Conservation (phyloP, 2,113 vertebrate species). For the Apaloderma vittatum region DNA sequence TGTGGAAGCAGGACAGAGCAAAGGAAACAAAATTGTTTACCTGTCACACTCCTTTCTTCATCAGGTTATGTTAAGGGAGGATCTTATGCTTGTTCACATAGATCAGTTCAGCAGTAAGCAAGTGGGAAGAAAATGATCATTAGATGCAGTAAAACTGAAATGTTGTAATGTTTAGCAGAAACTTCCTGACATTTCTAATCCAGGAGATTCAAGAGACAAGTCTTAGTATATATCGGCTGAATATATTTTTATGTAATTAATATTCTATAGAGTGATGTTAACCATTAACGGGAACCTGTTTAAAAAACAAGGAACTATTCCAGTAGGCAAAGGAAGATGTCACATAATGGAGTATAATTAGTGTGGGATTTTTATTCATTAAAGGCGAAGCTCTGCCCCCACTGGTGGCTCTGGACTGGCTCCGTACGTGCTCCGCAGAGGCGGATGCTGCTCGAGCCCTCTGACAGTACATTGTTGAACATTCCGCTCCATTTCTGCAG, state of each 20-base stretch:
- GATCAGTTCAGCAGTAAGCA: background rate
- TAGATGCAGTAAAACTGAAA: background rate
- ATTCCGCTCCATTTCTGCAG: constrained; percentile 59
- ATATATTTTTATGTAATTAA: background rate
- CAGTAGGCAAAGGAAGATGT: background rate
- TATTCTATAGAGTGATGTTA: background rate
- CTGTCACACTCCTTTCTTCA: background rate
- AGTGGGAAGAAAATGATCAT: background rate
- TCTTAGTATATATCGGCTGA: background rate
- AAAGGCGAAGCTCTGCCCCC: background rate
- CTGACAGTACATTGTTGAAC: constrained; percentile 30
- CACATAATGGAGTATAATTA: background rate
- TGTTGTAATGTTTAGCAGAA: background rate
- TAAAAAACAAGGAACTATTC: background rate
- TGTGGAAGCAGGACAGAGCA: background rate
- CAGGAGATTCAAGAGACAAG: background rate
- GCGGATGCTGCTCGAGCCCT: background rate
- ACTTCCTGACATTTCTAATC: background rate
- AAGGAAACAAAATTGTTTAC: background rate
- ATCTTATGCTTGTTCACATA: background rate
- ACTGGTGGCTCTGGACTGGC: background rate
- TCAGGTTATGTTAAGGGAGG: background rate
- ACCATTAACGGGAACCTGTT: background rate
- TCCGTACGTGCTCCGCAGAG: background rate
- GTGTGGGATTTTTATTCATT: background rate